Base-by-base conservation (phyloP, 2,888 invertebrate species). In the Agrotis exclamationis region DNA sequence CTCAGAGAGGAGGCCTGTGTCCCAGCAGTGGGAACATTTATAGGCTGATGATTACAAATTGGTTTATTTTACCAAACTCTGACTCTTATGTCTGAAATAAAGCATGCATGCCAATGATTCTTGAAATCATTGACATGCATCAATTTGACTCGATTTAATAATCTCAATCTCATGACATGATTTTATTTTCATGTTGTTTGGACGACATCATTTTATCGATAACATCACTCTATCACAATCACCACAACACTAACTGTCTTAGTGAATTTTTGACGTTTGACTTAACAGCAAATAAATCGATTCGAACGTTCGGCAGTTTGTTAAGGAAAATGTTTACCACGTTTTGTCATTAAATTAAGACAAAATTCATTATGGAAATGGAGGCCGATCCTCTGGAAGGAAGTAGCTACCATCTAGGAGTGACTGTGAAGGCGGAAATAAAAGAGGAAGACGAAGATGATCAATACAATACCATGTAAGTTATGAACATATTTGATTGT, bases 361-460 rank as follows among this genome's bases (percentile, higher is more conserved):
- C 28, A 1, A 51, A 39, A 57, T 48, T 48, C 45, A 72, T 22
- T 3, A 81, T 80, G 66, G 79, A 87, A 57, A 74, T 86, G 20
- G 86, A 85, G 13, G 28, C 60, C 0, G 88, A 88, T 60, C 88
- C 88, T n/a, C 62, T 86, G n/a, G 88, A 87, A 74, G 86, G 87
- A 7, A 87, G 86, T 54, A 88, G 88, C 64, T 86, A 81, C 53
- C 69, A 80, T 75, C 6, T 85, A 28, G 76, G 70, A 58, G 70
- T 85, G 6, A 75, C 77, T 14, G 84, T 85, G 16, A 81, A 85
- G 64, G 77, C 83, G 0, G 84, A 85, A 79, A 82, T 83, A 16
- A 87, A 87, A 28, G 81, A 83, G 18, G 88, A 88, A 51, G 82
- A 84, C 6, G 87, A 85, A 13, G 88, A 89, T 28, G 87, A 87